These are phyloP conservation scores for Acanthisitta chloris DNA, from an alignment of 2,113 vertebrate genomes.

Conservation along the genomic window DNA sequence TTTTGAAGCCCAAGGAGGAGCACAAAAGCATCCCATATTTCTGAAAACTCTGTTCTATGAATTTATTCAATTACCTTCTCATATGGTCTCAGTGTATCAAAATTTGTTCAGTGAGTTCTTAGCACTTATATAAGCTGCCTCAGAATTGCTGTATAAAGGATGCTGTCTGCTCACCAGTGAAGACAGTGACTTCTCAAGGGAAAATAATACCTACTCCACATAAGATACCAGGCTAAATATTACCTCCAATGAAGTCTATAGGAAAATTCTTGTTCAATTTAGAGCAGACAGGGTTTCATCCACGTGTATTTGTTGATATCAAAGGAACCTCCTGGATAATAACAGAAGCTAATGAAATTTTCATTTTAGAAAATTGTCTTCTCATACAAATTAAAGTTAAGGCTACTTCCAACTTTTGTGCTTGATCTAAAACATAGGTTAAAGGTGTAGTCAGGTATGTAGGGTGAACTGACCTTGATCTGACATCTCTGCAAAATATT, in stretches of 20 bases:
- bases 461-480: not conserved
- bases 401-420: not conserved
- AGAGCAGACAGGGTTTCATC: not conserved
- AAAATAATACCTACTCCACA: not conserved
- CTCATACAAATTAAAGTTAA: not conserved
- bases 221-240: not conserved
- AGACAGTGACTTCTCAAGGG: not conserved
- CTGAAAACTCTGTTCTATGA: not conserved
- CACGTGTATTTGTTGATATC: not conserved
- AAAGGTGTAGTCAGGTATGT: not conserved
- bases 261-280: not conserved
- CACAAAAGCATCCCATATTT: not conserved
- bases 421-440: not conserved
- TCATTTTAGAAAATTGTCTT: not conserved
- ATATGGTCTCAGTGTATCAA: not conserved
- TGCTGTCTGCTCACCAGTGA: not conserved
- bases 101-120: not conserved
- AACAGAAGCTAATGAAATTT: not conserved
- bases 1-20: not conserved
- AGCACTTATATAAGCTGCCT: not conserved
- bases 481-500: not conserved
- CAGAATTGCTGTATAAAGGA: not conserved
- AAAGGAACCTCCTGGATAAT: not conserved
- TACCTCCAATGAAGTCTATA: not conserved
- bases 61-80: not conserved